These are phyloP conservation scores for Meleagris gallopavo DNA, from an alignment of 2,113 vertebrate species.

Conservation along the genomic window DNA sequence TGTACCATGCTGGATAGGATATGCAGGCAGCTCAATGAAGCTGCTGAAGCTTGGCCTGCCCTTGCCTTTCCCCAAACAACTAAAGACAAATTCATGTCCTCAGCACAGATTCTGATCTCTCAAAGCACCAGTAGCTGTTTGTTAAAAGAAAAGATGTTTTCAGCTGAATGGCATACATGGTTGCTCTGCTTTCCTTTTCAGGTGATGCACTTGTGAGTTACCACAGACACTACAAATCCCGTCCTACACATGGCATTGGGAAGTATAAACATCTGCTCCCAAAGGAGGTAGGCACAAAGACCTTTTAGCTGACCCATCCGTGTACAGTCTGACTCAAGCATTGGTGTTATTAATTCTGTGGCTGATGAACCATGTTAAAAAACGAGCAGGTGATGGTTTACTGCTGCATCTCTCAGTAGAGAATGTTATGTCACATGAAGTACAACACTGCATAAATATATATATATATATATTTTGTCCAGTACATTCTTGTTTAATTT, in stretches of 20 bases:
- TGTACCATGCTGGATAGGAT: neutral
- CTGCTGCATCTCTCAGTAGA: neutral
- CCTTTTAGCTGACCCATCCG: neutral
- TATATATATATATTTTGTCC: neutral
- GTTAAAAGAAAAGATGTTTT: neutral
- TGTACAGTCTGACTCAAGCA: neutral
- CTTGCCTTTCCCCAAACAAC: neutral
- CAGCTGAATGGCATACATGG: neutral
- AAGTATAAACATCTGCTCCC: constrained; percentile 84
- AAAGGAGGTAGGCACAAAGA: constrained; percentile 75
- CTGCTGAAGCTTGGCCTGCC: accelerated
- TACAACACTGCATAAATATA: neutral
- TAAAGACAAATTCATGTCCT: neutral
- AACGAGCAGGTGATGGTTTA: neutral
- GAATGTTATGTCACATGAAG: neutral
- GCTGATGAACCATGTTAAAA: neutral
- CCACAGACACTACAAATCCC: constrained; percentile 80
- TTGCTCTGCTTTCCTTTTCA: constrained; percentile 53
- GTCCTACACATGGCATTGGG: constrained; percentile 89
- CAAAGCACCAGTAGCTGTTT: accelerated
- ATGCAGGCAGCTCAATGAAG: neutral
- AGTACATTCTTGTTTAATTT: accelerated
- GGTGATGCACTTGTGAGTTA: constrained; percentile 52
- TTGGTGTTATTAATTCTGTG: neutral
- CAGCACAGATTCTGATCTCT: neutral